Percentiles rank a stretch among this genome's conserved stretches.
Conservation (phyloP, 1,140 invertebrate genomes). For the Heliconius eleuchia region DNA sequence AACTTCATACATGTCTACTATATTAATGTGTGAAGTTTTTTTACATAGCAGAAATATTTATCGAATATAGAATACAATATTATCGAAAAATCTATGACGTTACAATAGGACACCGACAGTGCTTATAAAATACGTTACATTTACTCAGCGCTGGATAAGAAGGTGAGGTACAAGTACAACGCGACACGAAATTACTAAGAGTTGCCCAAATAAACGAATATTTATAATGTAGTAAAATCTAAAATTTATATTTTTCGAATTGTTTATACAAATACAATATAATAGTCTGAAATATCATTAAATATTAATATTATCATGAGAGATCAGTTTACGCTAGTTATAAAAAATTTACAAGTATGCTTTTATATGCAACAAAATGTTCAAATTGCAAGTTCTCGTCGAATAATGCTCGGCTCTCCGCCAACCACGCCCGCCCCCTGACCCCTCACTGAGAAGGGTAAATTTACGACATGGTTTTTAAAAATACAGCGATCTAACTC, state of each 20-base stretch:
- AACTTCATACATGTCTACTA: slow-evolving; percentile 74
- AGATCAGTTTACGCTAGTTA: slow-evolving; percentile 80
- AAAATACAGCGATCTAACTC: not conserved
- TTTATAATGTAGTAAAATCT: slow-evolving; percentile 69
- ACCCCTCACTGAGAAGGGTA: not conserved
- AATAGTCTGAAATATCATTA: slow-evolving; percentile 77
- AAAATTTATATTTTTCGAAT: slow-evolving; percentile 72
- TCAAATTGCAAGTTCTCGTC: slow-evolving; percentile 25
- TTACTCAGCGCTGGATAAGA: slow-evolving; percentile 66
- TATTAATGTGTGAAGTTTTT: slow-evolving; percentile 73
- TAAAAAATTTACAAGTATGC: slow-evolving; percentile 78
- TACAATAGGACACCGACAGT: slow-evolving; percentile 77
- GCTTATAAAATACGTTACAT: slow-evolving; percentile 73
- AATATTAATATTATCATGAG: slow-evolving; percentile 79
- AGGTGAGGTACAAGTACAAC: slow-evolving; percentile 67
- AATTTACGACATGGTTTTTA: not conserved
- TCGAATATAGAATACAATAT: slow-evolving; percentile 81
- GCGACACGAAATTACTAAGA: slow-evolving; percentile 63
- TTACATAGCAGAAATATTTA: slow-evolving; percentile 79
- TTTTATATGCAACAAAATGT: slow-evolving; percentile 44
- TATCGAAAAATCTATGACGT: slow-evolving; percentile 77
- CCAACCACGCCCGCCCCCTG: not conserved
- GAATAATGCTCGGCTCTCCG: slow-evolving; percentile 27
- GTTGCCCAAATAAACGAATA: slow-evolving; percentile 67
- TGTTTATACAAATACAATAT: slow-evolving; percentile 77